Base-by-base conservation (phyloP, 2,797 vertebrate species). In the Oceanodroma leucorhoa region DNA sequence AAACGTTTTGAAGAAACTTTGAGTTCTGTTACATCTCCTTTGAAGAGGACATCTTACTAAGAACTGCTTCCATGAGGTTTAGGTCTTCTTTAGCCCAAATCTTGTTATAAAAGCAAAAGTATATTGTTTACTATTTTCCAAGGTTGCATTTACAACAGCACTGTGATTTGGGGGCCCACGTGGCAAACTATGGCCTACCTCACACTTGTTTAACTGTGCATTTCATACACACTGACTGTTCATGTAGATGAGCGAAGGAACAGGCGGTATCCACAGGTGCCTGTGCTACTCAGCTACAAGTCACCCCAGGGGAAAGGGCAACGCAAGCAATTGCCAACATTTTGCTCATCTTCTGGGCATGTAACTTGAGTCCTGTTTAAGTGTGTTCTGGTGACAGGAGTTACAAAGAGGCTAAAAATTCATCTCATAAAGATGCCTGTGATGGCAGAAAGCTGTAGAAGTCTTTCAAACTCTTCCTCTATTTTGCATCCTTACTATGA, bases 231-330 rank as follows among this genome's bases (percentile, higher is more conserved):
- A 19, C 27, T 7, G 24, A 29, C 40, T 9, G 15, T 13, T 73
- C n/a, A 11, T 0, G 6, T 6, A 34, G 73, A 20, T 0, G 0
- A 1, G 19, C 36, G 38, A 36, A 83, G 45, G 41, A 75, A 8
- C 21, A 78, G 32, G 50, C 4, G 2, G 57, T 22, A 71, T 34
- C 41, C 67, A 26, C 34, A 54, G 43, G 29, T 53, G 45, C 4
- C 54, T n/a, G 9, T 22, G 54, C 21, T 36, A 10, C 29, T 40
- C 64, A 55, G 78, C 60, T 81, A 46, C 51, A 41, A 60, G 41
- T 9, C 38, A 57, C 15, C 51, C 64, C 71, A 61, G 7, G 50
- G 75, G 10, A 80, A 79, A 72, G 9, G 38, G 29, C 43, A 55
- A 40, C 0, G 1, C 57, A 27, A 53, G 55, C 29, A 82, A 58